phyloP scores from a whole-genome alignment of 1,140 invertebrate genomes.

The Monochamus saltuarius region DNA sequence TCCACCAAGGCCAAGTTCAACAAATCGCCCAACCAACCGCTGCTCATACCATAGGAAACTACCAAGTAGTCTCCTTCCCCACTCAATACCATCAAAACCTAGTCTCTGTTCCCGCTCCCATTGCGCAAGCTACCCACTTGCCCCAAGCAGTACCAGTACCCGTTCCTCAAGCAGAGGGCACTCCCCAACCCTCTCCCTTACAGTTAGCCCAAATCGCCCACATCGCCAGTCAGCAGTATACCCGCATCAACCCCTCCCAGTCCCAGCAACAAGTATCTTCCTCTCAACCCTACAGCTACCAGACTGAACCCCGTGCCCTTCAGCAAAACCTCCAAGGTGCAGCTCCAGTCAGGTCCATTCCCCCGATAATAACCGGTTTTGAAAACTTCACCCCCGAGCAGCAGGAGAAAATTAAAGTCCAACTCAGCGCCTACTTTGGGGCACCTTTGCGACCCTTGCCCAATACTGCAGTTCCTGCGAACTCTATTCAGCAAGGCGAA shows the following conservation, averaged over 20 bases:
- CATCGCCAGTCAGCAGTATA: conserved; percentile 41
- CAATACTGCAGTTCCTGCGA: not conserved
- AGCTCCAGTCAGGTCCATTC: conserved; percentile 23
- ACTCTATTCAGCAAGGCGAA: too few relatives aligned
- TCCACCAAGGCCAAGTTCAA: conserved; percentile 13
- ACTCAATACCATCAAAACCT: conserved; percentile 9
- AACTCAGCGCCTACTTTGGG: conserved; percentile 43
- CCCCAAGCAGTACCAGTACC: conserved; percentile 17
- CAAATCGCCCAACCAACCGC: conserved; percentile 4
- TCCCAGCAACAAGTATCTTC: conserved; percentile 8
- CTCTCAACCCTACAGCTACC: conserved; percentile 25
- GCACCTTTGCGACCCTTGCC: conserved; percentile 29
- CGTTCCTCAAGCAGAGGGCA: conserved; percentile 9
- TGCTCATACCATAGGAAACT: conserved; percentile 11
- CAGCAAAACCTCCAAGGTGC: not conserved
- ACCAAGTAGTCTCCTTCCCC: conserved; percentile 4
- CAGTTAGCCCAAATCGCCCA: conserved; percentile 34
- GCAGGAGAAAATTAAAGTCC: conserved; percentile 48
- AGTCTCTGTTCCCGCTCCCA: not conserved
- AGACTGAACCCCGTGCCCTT: not conserved
- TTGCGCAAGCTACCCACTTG: conserved; percentile 10
- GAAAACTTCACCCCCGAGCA: conserved; percentile 49
- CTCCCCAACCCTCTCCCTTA: conserved; percentile 6
- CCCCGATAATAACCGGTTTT: conserved; percentile 48
- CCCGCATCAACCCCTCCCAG: not conserved